Evolutionary conservation across 2,797 vertebrate genomes (phyloP), one percentile per base, ranked within the genome.

Genomic region (Oreonectes daqikongensis): DNA sequence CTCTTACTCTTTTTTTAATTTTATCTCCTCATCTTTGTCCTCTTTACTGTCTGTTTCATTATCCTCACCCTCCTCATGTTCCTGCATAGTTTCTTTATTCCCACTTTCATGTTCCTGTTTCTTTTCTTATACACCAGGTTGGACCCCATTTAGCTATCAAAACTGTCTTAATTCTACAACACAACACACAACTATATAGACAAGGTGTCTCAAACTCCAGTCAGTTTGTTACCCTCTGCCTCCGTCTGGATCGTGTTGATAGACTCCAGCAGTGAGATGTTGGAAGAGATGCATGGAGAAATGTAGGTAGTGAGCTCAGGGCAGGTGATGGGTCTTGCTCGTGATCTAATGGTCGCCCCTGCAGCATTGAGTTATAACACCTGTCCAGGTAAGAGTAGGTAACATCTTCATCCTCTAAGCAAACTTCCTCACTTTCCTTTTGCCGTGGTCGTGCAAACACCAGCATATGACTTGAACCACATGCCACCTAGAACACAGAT

Each of bases 401-500:
- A 0, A 87, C 48, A 64, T 90, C 85, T 80, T 88, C 82, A 32
- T 81, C 76, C 22, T 82, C 73, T 38, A 70, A 86, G 60, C 12
- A 77, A 35, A 48, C 81, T 7, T 75, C 85, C 81, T 88, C 86
- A 78, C 77, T 79, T 60, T 79, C 79, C 79, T 84, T 60, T 72
- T 81, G 61, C 77, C 90, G 90, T 0, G 93, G 93, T 78, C 79
- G 82, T 68, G 93, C 94, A 89, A 94, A 94, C 83, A 93, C 92
- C 14, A 95, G 81, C 91, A 92, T 95, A 71, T 95, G 93, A 82
- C 93, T 93, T 50, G 92, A 93, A 82, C 94, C 94, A 87, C 94
- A 94, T 46, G 92, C 87, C 77, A 93, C 92, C 94, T 95, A 59
- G 60, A 78, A 38, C 18, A 61, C 53, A 77, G 9, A 66, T 32